Base-by-base conservation (phyloP, 30 jellyfish, hydroid and myxozoan species). In the Aurelia coerulea region DNA sequence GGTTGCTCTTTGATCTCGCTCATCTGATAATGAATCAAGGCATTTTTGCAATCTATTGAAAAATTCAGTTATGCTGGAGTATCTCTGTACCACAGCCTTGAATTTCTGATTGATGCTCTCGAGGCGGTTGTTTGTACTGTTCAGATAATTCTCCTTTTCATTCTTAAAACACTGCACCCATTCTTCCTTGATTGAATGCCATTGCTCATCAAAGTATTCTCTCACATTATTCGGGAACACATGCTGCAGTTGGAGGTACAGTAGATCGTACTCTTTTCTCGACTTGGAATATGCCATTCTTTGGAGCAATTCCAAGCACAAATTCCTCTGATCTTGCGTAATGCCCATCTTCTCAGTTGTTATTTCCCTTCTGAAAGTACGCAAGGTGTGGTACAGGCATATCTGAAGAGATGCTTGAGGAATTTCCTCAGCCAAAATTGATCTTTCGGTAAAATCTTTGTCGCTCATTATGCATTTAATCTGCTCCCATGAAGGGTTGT, bases 341-440 rank as follows among this genome's bases (percentile, higher is more conserved):
- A 80, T 80, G 19, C 84, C 81, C 88, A 84, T 59, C 62, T 73
- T 84, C 58, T 51, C 83, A 31, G 73, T 14, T 16, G 94, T 62
- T n/a, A 84, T 19, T 73, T 84, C 94, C 62, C 94, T 84, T 37
- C 83, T 58, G 58, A 84, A 84, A 9, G 90, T 41, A 29, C 94
- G 65, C 58, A 84, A 58, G 35, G 94, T 72, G 75, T 84, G 94
- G 65, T 13, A 84, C 16, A 84, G 62, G 64, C 94, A 84, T 39
- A 84, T 84, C 73, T 29, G 81, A 13, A 84, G 32, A 1, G 81
- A 19, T 2, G 88, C 94, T 74, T 84, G 70, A 1, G 88, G 82
- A 33, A 84, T 34, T 31, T 34, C 75, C 50, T 42, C 53, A 3
- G 10, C 8, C 53, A 42, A 5, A 42, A 42, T 42, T 2, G 53